These are phyloP conservation scores for Charanyca ferruginea DNA, from an alignment of 2,888 invertebrate genomes.

Conservation along the genomic window DNA sequence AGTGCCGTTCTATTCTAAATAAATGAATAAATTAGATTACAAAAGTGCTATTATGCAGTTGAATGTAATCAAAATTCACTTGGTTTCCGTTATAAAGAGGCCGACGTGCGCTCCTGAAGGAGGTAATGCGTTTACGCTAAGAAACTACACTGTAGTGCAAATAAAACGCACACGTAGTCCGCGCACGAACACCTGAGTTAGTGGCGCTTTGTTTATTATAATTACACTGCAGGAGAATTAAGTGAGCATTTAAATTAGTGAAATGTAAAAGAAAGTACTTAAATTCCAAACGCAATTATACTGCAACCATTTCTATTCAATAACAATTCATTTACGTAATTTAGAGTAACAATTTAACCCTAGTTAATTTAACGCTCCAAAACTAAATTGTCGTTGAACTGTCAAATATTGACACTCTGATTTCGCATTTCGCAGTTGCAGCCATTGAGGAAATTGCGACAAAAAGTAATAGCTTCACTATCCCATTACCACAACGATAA, in stretches of 20 bases:
- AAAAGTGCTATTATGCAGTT: constrained; percentile 4
- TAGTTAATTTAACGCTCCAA: no score
- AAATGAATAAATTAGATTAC: background rate
- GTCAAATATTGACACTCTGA: background rate
- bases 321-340: no score
- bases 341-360: no score
- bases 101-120: constrained; percentile 51
- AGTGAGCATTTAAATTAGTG: constrained; percentile 43
- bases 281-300: background rate
- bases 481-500: constrained; percentile 31
- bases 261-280: constrained; percentile 12
- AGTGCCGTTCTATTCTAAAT: no score
- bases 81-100: constrained; percentile 43
- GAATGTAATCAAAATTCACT: constrained; percentile 39
- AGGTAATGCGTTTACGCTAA: constrained; percentile 67
- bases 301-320: background rate
- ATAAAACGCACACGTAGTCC: constrained; percentile 77
- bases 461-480: constrained; percentile 8
- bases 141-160: constrained; percentile 72
- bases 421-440: background rate
- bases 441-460: background rate
- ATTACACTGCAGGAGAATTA: constrained; percentile 61
- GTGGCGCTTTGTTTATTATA: constrained; percentile 75
- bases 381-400: no score
- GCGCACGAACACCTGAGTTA: constrained; percentile 85